Conservation (phyloP, 2,113 vertebrate genomes). For the Blennius ocellaris region DNA sequence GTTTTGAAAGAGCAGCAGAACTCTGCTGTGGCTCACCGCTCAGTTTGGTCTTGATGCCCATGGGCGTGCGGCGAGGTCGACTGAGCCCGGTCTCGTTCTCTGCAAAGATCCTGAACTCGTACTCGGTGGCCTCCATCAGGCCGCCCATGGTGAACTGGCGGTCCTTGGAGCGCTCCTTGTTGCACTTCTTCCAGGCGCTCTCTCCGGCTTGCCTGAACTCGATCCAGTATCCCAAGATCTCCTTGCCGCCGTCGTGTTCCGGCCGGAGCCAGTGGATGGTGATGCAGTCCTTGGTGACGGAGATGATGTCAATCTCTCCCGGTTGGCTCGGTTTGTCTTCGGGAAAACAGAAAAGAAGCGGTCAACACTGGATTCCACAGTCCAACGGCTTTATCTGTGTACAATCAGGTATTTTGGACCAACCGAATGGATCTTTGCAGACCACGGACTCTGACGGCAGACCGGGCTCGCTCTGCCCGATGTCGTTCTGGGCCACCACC, state of each 20-base stretch:
- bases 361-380: not conserved
- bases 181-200: slow-evolving; percentile 97
- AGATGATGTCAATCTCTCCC: slow-evolving; percentile 96
- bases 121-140: slow-evolving; percentile 95
- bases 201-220: slow-evolving; percentile 96
- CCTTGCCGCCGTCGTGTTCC: slow-evolving; percentile 95
- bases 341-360: slow-evolving; percentile 41
- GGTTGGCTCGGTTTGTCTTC: slow-evolving; percentile 98
- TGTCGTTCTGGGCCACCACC: slow-evolving; percentile 94
- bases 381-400: not conserved
- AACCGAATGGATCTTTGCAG: slow-evolving; percentile 99
- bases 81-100: slow-evolving; percentile 96
- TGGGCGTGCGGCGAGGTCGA: slow-evolving; percentile 93
- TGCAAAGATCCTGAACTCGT: slow-evolving; percentile 96
- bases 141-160: slow-evolving; percentile 96
- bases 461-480: slow-evolving; percentile 94
- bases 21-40: slow-evolving; percentile 87
- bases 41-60: slow-evolving; percentile 97
- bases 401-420: slow-evolving; percentile 54
- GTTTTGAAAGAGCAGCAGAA: not conserved
- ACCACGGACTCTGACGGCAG: slow-evolving; percentile 90
- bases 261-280: slow-evolving; percentile 97
- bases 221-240: slow-evolving; percentile 98
- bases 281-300: slow-evolving; percentile 93
- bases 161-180: slow-evolving; percentile 94